Conservation (phyloP, 2,113 vertebrate genomes). For the Hemiscyllium ocellatum region DNA sequence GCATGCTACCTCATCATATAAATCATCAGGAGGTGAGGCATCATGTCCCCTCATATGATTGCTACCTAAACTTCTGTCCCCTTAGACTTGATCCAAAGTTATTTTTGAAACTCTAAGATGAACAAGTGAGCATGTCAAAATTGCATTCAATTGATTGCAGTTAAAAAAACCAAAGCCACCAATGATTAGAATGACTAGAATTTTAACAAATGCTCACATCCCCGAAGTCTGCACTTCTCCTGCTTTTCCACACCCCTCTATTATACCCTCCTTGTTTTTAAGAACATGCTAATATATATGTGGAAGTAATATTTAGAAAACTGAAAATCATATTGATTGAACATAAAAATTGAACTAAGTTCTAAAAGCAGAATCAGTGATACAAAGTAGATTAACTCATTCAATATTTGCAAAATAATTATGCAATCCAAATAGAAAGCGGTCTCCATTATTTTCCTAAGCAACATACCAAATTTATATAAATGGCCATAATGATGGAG, state of each 20-base stretch:
- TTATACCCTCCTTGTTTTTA: neutral
- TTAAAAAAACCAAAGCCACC: neutral
- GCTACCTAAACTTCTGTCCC: neutral
- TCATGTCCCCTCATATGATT: neutral
- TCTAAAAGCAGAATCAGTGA: conserved; percentile 15
- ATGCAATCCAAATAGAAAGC: conserved; percentile 9
- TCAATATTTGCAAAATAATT: conserved; percentile 17
- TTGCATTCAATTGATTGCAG: neutral
- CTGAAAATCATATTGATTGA: neutral
- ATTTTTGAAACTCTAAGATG: neutral
- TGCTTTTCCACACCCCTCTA: neutral
- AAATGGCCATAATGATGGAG: conserved; percentile 32
- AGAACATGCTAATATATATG: neutral
- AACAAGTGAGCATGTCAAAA: neutral
- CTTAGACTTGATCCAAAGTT: neutral
- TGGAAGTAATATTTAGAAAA: neutral
- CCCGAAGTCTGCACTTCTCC: neutral
- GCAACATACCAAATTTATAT: neutral
- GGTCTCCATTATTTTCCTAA: neutral
- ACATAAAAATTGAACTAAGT: neutral
- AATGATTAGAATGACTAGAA: too few relatives aligned
- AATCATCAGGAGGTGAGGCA: neutral
- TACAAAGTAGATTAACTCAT: conserved; percentile 6
- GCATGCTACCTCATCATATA: neutral
- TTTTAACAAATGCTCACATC: neutral